These are phyloP conservation scores for Sebastes taczanowskii DNA, from an alignment of 2,797 vertebrate species.

Conservation along the genomic window DNA sequence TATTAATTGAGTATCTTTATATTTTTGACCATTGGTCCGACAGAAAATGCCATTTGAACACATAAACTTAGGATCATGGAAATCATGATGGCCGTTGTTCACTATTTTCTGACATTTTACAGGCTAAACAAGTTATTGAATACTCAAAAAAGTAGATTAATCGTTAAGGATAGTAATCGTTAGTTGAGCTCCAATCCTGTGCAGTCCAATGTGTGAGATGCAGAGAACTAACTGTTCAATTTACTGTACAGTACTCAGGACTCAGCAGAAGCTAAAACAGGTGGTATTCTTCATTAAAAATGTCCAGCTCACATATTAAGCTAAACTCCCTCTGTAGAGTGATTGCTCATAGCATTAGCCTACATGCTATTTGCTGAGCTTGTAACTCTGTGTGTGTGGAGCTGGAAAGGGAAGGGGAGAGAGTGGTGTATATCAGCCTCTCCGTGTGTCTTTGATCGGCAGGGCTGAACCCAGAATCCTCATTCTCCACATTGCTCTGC, in stretches of 20 bases:
- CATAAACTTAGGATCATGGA: background rate
- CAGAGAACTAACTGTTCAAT: too few species aligned
- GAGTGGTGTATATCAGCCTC: conserved; percentile 11
- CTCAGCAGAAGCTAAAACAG: background rate
- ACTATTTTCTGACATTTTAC: background rate
- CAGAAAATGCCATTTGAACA: background rate
- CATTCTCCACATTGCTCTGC: conserved; percentile 76
- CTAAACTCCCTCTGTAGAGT: conserved; percentile 7
- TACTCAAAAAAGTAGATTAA: background rate
- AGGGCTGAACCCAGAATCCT: conserved; percentile 71
- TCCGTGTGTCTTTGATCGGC: conserved; percentile 64
- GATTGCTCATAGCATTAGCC: conserved; percentile 28
- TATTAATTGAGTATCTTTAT: background rate
- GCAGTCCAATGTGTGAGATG: background rate
- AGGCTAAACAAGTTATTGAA: background rate
- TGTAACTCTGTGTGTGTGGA: conserved; percentile 21
- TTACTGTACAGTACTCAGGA: background rate
- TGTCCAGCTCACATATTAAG: background rate
- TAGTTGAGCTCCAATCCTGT: background rate
- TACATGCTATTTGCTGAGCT: conserved; percentile 44
- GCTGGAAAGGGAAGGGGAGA: background rate
- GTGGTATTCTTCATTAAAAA: background rate
- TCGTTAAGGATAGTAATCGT: background rate
- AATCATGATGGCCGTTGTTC: background rate
- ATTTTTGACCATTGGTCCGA: background rate